Conservation (phyloP, 2,797 vertebrate genomes). For the Sebastes hubbsi region DNA sequence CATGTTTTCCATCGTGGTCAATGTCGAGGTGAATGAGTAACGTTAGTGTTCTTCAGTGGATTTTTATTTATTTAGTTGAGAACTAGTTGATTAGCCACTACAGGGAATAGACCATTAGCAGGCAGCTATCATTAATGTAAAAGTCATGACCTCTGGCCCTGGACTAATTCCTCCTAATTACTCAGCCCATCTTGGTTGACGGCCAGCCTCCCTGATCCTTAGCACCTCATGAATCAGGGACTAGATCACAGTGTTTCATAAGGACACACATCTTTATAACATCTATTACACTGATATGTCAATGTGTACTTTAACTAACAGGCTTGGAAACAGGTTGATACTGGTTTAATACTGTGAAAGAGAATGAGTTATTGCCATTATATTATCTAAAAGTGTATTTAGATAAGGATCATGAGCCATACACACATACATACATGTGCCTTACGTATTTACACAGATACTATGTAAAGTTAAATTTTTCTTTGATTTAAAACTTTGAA, state of each 20-base stretch:
- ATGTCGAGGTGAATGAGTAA: background rate
- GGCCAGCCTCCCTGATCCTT: background rate
- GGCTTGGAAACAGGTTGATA: background rate
- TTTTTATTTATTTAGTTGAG: background rate
- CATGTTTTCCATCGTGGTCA: background rate
- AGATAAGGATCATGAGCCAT: background rate
- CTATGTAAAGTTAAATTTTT: background rate
- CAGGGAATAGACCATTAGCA: background rate
- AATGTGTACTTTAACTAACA: background rate
- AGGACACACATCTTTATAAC: background rate
- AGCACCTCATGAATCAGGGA: conserved; percentile 1
- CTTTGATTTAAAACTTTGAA: background rate
- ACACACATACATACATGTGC: no score
- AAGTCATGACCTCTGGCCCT: conserved; percentile 20
- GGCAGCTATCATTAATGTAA: conserved; percentile 7
- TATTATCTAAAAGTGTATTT: background rate
- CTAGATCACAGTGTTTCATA: background rate
- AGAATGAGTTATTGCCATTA: background rate
- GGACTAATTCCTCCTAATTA: conserved; percentile 43
- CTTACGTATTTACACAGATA: background rate
- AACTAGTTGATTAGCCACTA: background rate
- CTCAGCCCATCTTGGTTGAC: conserved; percentile 12
- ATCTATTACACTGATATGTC: background rate
- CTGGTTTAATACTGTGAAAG: background rate
- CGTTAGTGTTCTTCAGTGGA: background rate